Base-by-base conservation (phyloP, 2,113 vertebrate species). In the Onychostoma macrolepis region DNA sequence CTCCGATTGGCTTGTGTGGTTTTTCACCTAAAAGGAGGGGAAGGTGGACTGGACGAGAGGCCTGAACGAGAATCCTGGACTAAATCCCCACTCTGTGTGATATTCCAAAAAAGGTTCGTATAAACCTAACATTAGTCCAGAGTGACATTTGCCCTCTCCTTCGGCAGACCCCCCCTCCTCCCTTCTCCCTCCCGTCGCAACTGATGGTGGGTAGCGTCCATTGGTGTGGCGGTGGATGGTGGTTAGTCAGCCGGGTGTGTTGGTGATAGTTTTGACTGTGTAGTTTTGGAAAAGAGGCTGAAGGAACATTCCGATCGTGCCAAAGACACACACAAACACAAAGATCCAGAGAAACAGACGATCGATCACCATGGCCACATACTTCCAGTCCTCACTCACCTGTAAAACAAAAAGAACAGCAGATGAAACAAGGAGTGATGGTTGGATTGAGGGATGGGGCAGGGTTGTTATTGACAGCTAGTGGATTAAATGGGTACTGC, bases 351-450 rank as follows among this genome's bases (percentile, higher is more conserved):
- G 92, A 95, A 99, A 99, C 65, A 99, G 97, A 67, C 98, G 98
- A 90, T 99, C 98, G 3, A 98, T 99, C 92, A 99, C 97, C 98
- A 99, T 99, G 93, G 97, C 97, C 8, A 99, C 97, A 0, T 99
- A 99, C 90, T 99, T 99, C 98, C 98, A 99, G 94, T 99, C 98
- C 91, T 99, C 98, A 17, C 97, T 98, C 91, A 99, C 97, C 98
- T 99, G 94, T 2, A 1, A 19, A 53, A 84, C 84, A 85, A 65
- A 85, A 45, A 87, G 45, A 38, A 33, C 72, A 26, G 75, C 28
- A 43, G 19, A 69, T 78, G 15, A 26, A 50, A 19, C 24, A 15
- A 50, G 15, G 24, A 53, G 26, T 43, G 21, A n/a, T 75, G 11
- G 41, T 45, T 75, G 41, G 12, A 15, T 26, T 75, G 38, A 26